Base-by-base conservation (phyloP, 2,113 vertebrate genomes). In the Scytalopus superciliaris region DNA sequence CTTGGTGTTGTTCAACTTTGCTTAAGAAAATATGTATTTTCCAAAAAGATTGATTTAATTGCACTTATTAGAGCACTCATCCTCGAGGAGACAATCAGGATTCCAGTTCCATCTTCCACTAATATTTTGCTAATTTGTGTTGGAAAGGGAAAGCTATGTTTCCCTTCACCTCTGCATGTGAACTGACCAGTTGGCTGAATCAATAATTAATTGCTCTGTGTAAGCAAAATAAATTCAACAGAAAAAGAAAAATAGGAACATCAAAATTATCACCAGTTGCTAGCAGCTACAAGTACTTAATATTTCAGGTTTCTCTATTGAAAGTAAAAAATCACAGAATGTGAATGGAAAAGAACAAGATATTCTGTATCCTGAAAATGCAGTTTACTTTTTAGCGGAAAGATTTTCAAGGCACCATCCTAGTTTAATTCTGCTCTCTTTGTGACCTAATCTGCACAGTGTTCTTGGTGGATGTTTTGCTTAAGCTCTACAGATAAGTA, bases 21-120 rank as follows among this genome's bases (percentile, higher is more conserved):
- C 25, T 24, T 70, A 84, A 78, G 55, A 69, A 94, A 93, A 87
- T 77, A 64, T 18, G 2, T 76, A 31, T 63, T 39, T 84, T 90
- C 40, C 37, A 70, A 78, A 84, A 22, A 78, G n/a, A 17, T 25
- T 68, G 6, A 72, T 72, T 59, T 83, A 72, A 63, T 86, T 72
- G 7, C 30, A 68, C 19, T 45, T 62, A 8, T 31, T 57, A 52
- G 33, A 76, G 7, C 31, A 44, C 4, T 60, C 4, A 56, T 79
- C 27, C 35, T 68, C 0, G 0, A 76, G 12, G 31, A 91, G 18
- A 68, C 12, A 76, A 47, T 39, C 15, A 74, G 24, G 5, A 6
- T 47, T 90, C 9, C n/a, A 69, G 12, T 69, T 93, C 14, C 21
- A 77, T 89, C 44, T 69, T 87, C 17, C 33, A 52, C 5, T 68